Conservation (phyloP, 37 sponge, comb jelly and placozoan species). For the Halichondria panicea region DNA sequence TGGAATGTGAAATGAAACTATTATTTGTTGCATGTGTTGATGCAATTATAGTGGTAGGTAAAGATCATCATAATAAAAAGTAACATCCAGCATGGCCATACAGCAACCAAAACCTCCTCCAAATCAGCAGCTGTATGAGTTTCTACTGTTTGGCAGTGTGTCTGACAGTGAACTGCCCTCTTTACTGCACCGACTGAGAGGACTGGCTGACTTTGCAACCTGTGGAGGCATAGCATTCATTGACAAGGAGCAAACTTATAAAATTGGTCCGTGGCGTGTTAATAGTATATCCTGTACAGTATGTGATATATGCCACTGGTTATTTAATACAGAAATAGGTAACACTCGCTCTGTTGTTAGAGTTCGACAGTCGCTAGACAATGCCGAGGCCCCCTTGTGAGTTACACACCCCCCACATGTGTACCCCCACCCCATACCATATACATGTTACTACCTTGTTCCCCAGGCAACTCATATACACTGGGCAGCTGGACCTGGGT, state of each 20-base stretch:
- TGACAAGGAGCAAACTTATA: constrained; percentile 60
- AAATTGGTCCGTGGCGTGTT: constrained; percentile 33
- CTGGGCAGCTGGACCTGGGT: constrained; percentile 61
- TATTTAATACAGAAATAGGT: constrained; percentile 35
- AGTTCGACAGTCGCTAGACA: constrained; percentile 68
- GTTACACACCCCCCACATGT: too few species aligned
- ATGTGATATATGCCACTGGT: background rate
- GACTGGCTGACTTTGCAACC: constrained; percentile 67
- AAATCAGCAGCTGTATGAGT: constrained; percentile 45
- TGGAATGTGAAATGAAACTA: too few species aligned
- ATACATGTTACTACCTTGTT: too few species aligned
- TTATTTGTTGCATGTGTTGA: too few species aligned
- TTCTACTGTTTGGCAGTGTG: constrained; percentile 71
- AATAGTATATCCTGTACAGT: background rate
- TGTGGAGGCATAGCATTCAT: constrained; percentile 43
- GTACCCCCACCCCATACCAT: background rate
- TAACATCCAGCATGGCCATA: too few species aligned
- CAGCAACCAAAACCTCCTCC: too few species aligned
- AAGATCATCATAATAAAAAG: too few species aligned
- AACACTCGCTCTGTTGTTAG: constrained; percentile 23
- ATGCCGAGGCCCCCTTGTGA: constrained; percentile 57
- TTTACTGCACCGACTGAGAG: constrained; percentile 71
- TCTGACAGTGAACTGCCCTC: constrained; percentile 29
- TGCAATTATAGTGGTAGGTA: too few species aligned
- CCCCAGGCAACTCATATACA: constrained; percentile 64